Evolutionary conservation across 92 coral and sea anemone species (phyloP).

Genomic region (Zoanthus solanderi): DNA sequence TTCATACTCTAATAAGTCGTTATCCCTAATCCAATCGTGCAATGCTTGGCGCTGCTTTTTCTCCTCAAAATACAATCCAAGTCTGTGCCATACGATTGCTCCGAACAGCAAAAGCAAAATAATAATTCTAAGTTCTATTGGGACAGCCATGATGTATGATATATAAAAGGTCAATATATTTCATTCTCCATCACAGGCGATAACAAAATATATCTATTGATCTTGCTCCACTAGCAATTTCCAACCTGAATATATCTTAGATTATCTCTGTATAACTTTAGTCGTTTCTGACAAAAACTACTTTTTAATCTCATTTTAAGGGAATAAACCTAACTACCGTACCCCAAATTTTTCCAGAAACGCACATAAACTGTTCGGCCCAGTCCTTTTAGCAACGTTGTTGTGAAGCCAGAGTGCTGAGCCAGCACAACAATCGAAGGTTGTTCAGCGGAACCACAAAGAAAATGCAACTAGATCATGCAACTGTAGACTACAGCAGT

Average conservation of each 20-base stretch:
- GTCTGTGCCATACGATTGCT: slow-evolving; percentile 70
- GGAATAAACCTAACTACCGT: not conserved
- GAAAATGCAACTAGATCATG: not conserved
- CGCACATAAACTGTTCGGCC: not conserved
- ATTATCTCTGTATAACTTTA: not conserved
- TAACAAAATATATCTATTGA: not conserved
- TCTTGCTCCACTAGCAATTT: not conserved
- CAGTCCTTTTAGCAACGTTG: not conserved
- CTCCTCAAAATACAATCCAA: slow-evolving; percentile 62
- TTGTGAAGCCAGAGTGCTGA: not conserved
- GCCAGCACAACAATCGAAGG: not conserved
- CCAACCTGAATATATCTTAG: not conserved
- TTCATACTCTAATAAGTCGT: slow-evolving; percentile 70
- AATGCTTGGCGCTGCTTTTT: slow-evolving; percentile 64
- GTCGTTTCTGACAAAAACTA: not conserved
- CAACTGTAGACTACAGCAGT: not conserved
- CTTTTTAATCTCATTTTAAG: not conserved
- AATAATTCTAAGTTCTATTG: slow-evolving; percentile 22
- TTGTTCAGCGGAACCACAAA: slow-evolving; percentile 26
- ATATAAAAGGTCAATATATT: not conserved
- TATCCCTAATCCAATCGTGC: slow-evolving; percentile 73
- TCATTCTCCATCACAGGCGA: not conserved
- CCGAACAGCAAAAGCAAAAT: slow-evolving; percentile 58
- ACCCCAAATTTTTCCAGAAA: not conserved
- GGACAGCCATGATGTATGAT: not conserved